phyloP scores from a whole-genome alignment of 2,888 invertebrate species.

The Myathropa florea region DNA sequence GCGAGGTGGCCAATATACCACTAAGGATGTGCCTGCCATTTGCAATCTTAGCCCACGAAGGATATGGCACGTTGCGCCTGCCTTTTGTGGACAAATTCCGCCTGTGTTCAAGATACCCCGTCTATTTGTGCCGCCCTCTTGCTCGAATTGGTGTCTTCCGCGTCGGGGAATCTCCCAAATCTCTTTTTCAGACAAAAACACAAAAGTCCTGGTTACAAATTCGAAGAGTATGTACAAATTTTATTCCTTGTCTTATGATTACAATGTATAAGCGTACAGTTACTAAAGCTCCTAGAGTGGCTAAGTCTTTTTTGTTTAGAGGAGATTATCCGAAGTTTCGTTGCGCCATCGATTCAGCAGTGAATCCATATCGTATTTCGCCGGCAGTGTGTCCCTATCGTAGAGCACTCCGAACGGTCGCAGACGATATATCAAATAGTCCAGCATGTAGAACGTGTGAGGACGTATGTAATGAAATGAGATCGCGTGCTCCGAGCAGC shows the following conservation, averaged over 20 bases:
- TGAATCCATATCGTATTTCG: slow-evolving; percentile 69
- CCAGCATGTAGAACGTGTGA: slow-evolving; percentile 95
- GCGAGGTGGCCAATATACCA: too few relatives aligned
- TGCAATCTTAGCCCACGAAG: too few relatives aligned
- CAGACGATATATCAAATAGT: slow-evolving; percentile 96
- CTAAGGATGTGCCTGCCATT: too few relatives aligned
- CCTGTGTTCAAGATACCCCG: too few relatives aligned
- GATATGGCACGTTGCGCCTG: too few relatives aligned
- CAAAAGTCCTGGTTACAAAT: neutral
- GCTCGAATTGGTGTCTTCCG: too few relatives aligned
- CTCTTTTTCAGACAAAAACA: too few relatives aligned
- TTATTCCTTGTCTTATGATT: slow-evolving; percentile 38
- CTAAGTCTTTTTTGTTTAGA: slow-evolving; percentile 22
- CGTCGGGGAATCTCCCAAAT: too few relatives aligned
- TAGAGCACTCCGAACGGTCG: slow-evolving; percentile 85
- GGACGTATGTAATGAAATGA: slow-evolving; percentile 97
- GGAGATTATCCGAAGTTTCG: slow-evolving; percentile 70
- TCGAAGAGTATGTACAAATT: neutral
- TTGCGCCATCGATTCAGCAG: slow-evolving; percentile 72
- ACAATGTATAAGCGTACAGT: slow-evolving; percentile 59
- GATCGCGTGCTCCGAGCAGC: slow-evolving; percentile 95
- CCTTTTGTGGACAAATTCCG: too few relatives aligned
- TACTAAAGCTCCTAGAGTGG: slow-evolving; percentile 35
- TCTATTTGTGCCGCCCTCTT: too few relatives aligned
- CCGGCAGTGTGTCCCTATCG: slow-evolving; percentile 44